Evolutionary conservation across 2,113 vertebrate genomes (phyloP).

Genomic region (Oxyruncus cristatus): DNA sequence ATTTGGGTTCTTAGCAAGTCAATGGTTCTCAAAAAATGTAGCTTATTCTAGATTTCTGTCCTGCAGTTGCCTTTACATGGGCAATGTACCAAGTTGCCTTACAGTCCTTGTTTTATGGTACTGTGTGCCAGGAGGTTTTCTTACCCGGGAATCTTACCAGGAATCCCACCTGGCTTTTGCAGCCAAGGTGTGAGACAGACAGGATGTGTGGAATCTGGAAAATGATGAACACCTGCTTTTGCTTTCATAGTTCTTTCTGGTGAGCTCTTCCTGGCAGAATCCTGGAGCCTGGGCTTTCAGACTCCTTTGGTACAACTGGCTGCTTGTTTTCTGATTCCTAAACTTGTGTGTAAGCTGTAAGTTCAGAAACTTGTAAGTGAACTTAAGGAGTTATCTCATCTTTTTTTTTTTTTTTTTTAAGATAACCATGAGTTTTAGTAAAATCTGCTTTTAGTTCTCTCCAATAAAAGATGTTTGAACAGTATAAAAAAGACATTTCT

Average conservation of each 20-base stretch:
- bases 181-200: background rate
- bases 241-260: background rate
- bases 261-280: background rate
- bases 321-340: background rate
- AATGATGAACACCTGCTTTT: background rate
- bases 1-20: background rate
- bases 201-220: background rate
- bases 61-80: background rate
- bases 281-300: background rate
- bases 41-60: background rate
- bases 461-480: background rate
- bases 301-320: background rate
- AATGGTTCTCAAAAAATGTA: background rate
- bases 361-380: background rate
- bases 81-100: background rate
- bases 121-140: background rate
- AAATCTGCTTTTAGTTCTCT: background rate
- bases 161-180: background rate
- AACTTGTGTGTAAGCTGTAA: background rate
- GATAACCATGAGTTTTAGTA: background rate
- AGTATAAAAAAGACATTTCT: background rate
- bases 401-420: background rate
- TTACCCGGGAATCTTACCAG: background rate
- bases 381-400: background rate
- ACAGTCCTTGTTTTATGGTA: background rate